Evolutionary conservation across 2,113 vertebrate genomes (phyloP).

Genomic region (Coryphaenoides rupestris): DNA sequence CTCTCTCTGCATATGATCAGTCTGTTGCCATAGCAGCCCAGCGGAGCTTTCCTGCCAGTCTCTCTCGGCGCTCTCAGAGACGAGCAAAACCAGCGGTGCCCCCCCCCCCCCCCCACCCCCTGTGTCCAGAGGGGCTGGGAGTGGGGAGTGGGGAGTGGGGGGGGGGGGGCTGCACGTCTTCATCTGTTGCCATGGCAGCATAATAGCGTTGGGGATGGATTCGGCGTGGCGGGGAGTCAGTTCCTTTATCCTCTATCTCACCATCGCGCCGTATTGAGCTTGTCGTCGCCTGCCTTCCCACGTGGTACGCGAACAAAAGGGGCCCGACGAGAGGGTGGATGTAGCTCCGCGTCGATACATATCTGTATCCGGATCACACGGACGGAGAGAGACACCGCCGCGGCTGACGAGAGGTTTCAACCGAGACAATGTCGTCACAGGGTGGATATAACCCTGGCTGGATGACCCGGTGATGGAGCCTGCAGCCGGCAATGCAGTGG

Average conservation of each 20-base stretch:
- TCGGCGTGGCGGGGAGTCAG: constrained; percentile 56
- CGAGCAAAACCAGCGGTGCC: constrained; percentile 58
- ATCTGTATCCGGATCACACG: constrained; percentile 10
- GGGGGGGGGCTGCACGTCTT: constrained; percentile 55
- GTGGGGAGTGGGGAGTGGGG: background rate
- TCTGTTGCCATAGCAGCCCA: constrained; percentile 76
- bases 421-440: too few species aligned
- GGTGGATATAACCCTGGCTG: too few species aligned
- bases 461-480: too few species aligned
- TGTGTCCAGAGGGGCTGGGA: background rate
- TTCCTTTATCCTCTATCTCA: constrained; percentile 54
- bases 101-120: constrained; percentile 27
- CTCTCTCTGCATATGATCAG: constrained; percentile 63
- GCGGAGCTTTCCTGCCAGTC: constrained; percentile 64
- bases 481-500: too few species aligned
- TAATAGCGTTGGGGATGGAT: constrained; percentile 64
- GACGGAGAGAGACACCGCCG: too few species aligned
- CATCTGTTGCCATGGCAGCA: constrained; percentile 73
- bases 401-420: too few species aligned
- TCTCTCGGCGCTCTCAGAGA: constrained; percentile 49
- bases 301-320: constrained; percentile 47
- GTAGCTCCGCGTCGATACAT: constrained; percentile 24
- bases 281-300: constrained; percentile 34
- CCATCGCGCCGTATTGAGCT: constrained; percentile 53
- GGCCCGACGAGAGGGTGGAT: constrained; percentile 31